phyloP scores from a whole-genome alignment of 2,113 vertebrate species.

The Gasterosteus nipponicus region DNA sequence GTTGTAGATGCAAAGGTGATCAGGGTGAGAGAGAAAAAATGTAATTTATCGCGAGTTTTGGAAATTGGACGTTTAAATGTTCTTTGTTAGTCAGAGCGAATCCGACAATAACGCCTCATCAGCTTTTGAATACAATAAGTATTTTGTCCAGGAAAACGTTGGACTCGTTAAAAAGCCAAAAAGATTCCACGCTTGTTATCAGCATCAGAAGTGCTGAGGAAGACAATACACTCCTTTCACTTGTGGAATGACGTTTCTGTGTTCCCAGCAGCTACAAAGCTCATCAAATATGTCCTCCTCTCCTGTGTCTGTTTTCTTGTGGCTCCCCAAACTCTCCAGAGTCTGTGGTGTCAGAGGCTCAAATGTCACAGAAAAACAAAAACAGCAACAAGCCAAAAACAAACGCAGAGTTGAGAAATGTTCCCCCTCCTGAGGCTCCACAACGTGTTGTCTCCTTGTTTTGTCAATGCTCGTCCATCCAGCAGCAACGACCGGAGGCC shows the following conservation, averaged over 20 bases:
- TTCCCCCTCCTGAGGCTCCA: constrained; percentile 23
- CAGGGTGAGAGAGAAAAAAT: constrained; percentile 26
- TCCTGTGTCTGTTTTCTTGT: constrained; percentile 50
- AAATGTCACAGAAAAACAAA: constrained; percentile 52
- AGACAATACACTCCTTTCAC: constrained; percentile 44
- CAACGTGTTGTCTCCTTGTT: constrained; percentile 61
- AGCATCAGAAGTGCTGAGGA: constrained; percentile 15
- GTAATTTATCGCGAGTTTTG: neutral
- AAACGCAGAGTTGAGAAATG: constrained; percentile 60
- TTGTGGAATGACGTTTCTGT: constrained; percentile 30
- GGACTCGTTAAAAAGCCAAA: neutral
- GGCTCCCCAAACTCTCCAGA: constrained; percentile 41
- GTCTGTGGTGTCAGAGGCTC: constrained; percentile 53
- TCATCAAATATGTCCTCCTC: constrained; percentile 62
- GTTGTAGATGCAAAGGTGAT: constrained; percentile 33
- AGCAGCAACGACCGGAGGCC: constrained; percentile 72
- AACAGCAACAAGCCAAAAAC: constrained; percentile 48
- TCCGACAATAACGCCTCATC: neutral
- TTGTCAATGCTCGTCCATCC: constrained; percentile 79
- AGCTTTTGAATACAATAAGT: neutral
- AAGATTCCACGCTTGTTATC: constrained; percentile 19
- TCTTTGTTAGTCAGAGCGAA: constrained; percentile 1
- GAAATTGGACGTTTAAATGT: neutral
- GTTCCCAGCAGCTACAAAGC: constrained; percentile 66
- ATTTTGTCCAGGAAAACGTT: neutral